Conservation (phyloP, 2,888 invertebrate genomes). For the Patella depressa region DNA sequence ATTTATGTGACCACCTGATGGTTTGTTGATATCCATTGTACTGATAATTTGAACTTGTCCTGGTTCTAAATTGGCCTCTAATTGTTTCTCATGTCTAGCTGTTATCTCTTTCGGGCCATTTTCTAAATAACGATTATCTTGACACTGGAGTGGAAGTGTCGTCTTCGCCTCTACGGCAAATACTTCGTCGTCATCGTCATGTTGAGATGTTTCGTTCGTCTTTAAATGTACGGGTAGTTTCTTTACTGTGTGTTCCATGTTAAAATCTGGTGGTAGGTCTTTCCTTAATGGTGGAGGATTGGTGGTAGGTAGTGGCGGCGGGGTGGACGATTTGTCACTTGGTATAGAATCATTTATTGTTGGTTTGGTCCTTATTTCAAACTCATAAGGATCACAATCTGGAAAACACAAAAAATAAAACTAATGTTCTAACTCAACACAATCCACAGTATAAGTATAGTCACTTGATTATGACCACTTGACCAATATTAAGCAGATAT, state of each 20-base stretch:
- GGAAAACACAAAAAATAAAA: no score
- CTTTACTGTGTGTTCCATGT: constrained; percentile 2
- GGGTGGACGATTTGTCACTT: background rate
- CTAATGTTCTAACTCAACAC: no score
- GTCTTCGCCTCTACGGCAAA: background rate
- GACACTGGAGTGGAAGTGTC: background rate
- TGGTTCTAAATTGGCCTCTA: background rate
- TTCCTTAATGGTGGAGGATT: constrained; percentile 5
- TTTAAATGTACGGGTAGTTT: background rate
- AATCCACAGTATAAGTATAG: no score
- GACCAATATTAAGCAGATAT: no score
- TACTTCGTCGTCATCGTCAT: background rate
- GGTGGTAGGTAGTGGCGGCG: background rate
- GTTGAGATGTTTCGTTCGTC: background rate
- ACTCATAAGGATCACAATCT: no score
- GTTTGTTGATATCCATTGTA: background rate
- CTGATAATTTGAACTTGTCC: background rate
- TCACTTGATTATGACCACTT: no score
- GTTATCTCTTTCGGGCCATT: background rate
- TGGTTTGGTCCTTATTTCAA: no score
- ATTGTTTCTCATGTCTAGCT: background rate
- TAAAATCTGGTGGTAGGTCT: background rate
- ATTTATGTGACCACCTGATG: background rate
- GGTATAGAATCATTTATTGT: no score
- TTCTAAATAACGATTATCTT: background rate